phyloP scores from a whole-genome alignment of 2,113 vertebrate genomes.

The Dasyprocta punctata region DNA sequence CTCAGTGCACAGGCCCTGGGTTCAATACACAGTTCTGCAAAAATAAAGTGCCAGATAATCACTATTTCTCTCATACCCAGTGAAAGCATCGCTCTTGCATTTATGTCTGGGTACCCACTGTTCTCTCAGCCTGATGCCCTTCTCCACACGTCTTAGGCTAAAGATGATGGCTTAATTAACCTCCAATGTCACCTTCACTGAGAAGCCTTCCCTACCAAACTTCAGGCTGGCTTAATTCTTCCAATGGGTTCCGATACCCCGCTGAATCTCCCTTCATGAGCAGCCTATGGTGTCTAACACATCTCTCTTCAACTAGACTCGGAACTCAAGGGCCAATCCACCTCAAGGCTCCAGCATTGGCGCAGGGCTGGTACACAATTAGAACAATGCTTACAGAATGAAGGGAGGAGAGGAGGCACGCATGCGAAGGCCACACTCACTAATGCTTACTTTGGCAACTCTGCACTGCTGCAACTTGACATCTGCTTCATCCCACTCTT shows the following conservation, averaged over 20 bases:
- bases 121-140: not conserved
- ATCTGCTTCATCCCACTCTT: constrained; percentile 97
- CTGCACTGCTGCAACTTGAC: constrained; percentile 95
- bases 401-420: not conserved
- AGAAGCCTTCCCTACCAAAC: not conserved
- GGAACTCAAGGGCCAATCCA: not conserved
- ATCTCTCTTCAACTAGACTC: not conserved
- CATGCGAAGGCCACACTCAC: accelerated
- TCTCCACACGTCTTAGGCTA: not conserved
- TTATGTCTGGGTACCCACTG: not conserved
- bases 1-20: not conserved
- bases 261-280: not conserved
- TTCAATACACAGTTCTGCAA: not conserved
- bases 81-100: not conserved
- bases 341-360: not conserved
- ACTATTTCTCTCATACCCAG: not conserved
- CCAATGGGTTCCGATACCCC: not conserved
- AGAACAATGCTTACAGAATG: not conserved
- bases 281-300: not conserved
- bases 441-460: constrained; percentile 89
- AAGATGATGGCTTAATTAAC: not conserved
- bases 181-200: not conserved
- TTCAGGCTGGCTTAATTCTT: not conserved
- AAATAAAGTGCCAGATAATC: not conserved
- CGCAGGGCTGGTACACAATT: not conserved